Evolutionary conservation across 2,113 vertebrate genomes (phyloP).

Genomic region (Leptocoma aspasia): DNA sequence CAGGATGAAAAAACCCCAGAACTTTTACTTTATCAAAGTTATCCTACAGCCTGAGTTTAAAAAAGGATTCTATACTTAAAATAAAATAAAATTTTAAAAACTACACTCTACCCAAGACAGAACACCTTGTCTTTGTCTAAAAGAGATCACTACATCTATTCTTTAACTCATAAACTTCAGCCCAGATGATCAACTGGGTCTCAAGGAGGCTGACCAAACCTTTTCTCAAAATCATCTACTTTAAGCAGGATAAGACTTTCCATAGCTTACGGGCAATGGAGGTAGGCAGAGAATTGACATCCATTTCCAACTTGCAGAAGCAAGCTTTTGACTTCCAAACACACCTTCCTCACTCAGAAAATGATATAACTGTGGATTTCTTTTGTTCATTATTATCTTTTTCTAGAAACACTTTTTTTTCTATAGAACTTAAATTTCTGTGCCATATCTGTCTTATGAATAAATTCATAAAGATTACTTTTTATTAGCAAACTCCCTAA

Average conservation of each 20-base stretch:
- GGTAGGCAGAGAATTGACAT: background rate
- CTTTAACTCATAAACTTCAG: background rate
- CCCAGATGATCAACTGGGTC: background rate
- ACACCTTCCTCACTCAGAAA: background rate
- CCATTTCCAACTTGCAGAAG: background rate
- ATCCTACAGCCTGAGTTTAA: background rate
- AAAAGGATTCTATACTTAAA: background rate
- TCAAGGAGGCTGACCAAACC: background rate
- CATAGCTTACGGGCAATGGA: background rate
- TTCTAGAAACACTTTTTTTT: background rate
- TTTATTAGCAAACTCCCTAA: constrained; percentile 54
- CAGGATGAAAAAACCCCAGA: background rate
- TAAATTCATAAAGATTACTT: constrained; percentile 31
- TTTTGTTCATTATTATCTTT: background rate
- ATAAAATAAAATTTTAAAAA: background rate
- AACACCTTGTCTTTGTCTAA: background rate
- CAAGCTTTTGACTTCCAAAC: background rate
- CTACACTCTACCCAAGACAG: no score
- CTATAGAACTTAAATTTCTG: background rate
- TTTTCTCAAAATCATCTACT: background rate
- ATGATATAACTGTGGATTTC: background rate
- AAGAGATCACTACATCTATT: background rate
- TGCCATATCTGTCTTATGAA: background rate
- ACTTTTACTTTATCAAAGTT: background rate
- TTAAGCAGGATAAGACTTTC: background rate